Conservation (phyloP, 2,888 invertebrate genomes). For the Cyrtodaria siliqua region DNA sequence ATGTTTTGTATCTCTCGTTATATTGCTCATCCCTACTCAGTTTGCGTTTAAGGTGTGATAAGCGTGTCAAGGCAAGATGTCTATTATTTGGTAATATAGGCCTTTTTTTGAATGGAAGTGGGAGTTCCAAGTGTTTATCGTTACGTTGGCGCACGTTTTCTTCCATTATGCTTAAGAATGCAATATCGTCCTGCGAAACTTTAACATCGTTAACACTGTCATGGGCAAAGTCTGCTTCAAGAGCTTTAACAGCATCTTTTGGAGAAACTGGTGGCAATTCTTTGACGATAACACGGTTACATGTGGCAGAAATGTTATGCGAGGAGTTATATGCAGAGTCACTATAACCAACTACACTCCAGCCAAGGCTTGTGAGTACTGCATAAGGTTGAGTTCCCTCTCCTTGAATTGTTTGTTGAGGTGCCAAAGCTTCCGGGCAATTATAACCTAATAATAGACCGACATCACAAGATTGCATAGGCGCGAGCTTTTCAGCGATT, state of each 20-base stretch:
- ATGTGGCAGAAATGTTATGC: conserved; percentile 6
- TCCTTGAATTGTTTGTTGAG: conserved; percentile 7
- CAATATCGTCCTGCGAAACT: conserved; percentile 37
- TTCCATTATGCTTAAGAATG: conserved; percentile 19
- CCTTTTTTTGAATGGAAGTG: conserved; percentile 47
- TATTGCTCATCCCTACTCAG: conserved; percentile 17
- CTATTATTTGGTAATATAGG: conserved; percentile 45
- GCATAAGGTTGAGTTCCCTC: conserved; percentile 9
- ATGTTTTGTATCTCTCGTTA: conserved; percentile 30
- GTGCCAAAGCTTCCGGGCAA: conserved; percentile 48
- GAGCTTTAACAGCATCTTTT: conserved; percentile 31
- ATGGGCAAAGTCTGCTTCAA: conserved; percentile 49
- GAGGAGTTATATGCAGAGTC: neutral
- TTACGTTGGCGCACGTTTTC: conserved; percentile 10
- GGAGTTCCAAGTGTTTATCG: conserved; percentile 32
- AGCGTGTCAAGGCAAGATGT: conserved; percentile 9
- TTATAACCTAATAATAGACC: conserved; percentile 51
- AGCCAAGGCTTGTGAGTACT: conserved; percentile 5
- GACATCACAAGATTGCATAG: conserved; percentile 32
- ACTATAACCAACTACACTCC: conserved; percentile 11
- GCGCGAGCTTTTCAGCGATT: conserved; percentile 7
- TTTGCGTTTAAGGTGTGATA: conserved; percentile 29
- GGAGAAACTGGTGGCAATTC: conserved; percentile 27
- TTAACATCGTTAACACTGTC: neutral
- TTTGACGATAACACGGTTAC: neutral